phyloP scores from a whole-genome alignment of 2,888 invertebrate species.

The Villa cingulata region DNA sequence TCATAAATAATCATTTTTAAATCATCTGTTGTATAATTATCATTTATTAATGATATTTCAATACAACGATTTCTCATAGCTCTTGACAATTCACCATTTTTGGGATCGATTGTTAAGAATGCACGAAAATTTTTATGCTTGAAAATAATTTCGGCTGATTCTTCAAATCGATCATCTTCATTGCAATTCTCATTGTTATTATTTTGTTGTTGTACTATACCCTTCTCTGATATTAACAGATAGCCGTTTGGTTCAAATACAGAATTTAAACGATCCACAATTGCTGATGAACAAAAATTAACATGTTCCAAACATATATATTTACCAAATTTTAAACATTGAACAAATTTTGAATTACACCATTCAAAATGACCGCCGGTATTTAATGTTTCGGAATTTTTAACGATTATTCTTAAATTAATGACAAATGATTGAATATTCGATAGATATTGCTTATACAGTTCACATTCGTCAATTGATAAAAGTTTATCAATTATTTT shows the following conservation, averaged over 20 bases:
- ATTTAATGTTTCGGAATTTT: slow-evolving; percentile 47
- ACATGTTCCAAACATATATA: slow-evolving; percentile 86
- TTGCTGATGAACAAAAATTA: slow-evolving; percentile 91
- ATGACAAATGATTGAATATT: slow-evolving; percentile 13
- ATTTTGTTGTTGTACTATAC: slow-evolving; percentile 38
- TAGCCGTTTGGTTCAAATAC: slow-evolving; percentile 87
- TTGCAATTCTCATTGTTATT: background rate
- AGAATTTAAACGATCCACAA: slow-evolving; percentile 90
- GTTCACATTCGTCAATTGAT: background rate
- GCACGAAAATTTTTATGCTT: slow-evolving; percentile 87
- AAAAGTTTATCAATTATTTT: slow-evolving; percentile 16
- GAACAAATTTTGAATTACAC: slow-evolving; percentile 78
- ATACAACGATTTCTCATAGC: slow-evolving; percentile 98
- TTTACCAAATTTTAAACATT: slow-evolving; percentile 66
- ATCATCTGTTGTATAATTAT: slow-evolving; percentile 38
- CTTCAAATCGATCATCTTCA: too few relatives aligned
- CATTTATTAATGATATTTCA: slow-evolving; percentile 49
- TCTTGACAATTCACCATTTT: slow-evolving; percentile 88
- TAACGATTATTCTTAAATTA: slow-evolving; percentile 21
- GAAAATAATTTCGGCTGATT: slow-evolving; percentile 47
- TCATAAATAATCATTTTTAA: slow-evolving; percentile 40
- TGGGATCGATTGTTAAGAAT: slow-evolving; percentile 89
- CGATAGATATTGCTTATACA: background rate
- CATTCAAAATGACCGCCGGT: slow-evolving; percentile 88
- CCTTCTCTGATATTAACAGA: slow-evolving; percentile 81